Evolutionary conservation across 2,797 vertebrate genomes (phyloP), one percentile per base, ranked within the genome.

Genomic region (Clamator glandarius): DNA sequence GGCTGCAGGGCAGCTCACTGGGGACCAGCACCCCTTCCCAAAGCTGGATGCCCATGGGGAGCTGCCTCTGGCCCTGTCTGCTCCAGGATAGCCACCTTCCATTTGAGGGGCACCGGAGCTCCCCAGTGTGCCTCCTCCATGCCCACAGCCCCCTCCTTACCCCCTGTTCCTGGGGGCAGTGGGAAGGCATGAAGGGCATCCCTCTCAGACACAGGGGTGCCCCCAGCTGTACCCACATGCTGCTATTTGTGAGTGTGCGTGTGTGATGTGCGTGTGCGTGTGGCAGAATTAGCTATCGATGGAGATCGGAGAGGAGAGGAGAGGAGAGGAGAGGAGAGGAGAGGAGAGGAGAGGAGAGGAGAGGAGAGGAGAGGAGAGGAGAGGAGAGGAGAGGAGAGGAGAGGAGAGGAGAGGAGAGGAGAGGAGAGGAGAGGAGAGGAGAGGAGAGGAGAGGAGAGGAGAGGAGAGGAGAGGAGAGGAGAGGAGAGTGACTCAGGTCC

Each of bases 181-280:
- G 25, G 50, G 29, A 33, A 84, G 84, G 66, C 69, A 75, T 6
- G 6, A 78, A 79, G 46, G 67, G 70, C 67, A 8, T 66, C 1
- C 0, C 66, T 29, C 69, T 1, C 0, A 0, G 62, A 48, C 54
- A 24, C 44, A 28, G 66, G 46, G 41, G 39, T 59, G 64, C 70
- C 67, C 83, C 74, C 0, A 0, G 84, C 81, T 86, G 92, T 94
- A 92, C 84, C 92, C 89, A 93, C 89, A 96, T 97, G 97, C 97
- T 97, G 96, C 97, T 97, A 97, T 95, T 79, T 89, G 85, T 95
- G 93, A 81, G 91, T 88, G 83, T 68, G 91, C 68, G 91, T 2
- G 61, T 35, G 73, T 23, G 35, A 39, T 9, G 75, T 83, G 83
- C 1, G 87, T 91, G 70, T 58, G 89, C 0, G 63, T 69, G 88